phyloP scores from a whole-genome alignment of 2,888 invertebrate species.

The Chymomyza caudatula region DNA sequence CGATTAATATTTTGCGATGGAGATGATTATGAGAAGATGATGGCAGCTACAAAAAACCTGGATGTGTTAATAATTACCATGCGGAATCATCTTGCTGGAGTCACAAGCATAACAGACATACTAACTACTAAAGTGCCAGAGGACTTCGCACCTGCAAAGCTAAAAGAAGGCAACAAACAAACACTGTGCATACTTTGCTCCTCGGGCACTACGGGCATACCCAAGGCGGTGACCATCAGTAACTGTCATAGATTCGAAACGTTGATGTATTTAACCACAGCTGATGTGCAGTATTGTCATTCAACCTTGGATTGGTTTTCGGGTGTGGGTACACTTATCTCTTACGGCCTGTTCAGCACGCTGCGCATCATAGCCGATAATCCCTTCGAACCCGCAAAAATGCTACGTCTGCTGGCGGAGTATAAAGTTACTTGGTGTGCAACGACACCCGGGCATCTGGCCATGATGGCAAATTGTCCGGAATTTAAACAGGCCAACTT shows the following conservation, averaged over 20 bases:
- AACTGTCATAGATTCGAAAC: constrained; percentile 23
- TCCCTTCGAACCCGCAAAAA: constrained; percentile 26
- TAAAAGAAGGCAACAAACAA: constrained; percentile 44
- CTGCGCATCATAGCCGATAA: constrained; percentile 29
- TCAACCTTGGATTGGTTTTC: constrained; percentile 29
- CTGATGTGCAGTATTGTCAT: background rate
- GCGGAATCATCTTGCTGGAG: constrained; percentile 10
- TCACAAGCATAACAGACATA: constrained; percentile 8
- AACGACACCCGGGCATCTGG: constrained; percentile 32
- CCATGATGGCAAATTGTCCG: constrained; percentile 9
- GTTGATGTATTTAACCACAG: background rate
- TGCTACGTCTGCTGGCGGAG: constrained; percentile 33
- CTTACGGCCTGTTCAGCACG: constrained; percentile 24
- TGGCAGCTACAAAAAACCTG: constrained; percentile 8
- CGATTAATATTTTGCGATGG: constrained; percentile 33
- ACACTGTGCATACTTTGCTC: constrained; percentile 54
- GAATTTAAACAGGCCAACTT: constrained; percentile 1
- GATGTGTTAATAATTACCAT: constrained; percentile 21
- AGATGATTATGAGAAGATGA: constrained; percentile 21
- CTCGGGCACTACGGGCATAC: constrained; percentile 58
- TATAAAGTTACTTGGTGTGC: constrained; percentile 34
- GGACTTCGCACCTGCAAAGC: constrained; percentile 19
- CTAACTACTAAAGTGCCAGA: constrained; percentile 8
- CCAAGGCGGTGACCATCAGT: constrained; percentile 48
- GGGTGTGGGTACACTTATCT: constrained; percentile 9